Percentiles rank a stretch among this genome's conserved stretches.
Evolutionary conservation across 2,888 invertebrate species (phyloP).

Genomic region (Eupithecia subfuscata): DNA sequence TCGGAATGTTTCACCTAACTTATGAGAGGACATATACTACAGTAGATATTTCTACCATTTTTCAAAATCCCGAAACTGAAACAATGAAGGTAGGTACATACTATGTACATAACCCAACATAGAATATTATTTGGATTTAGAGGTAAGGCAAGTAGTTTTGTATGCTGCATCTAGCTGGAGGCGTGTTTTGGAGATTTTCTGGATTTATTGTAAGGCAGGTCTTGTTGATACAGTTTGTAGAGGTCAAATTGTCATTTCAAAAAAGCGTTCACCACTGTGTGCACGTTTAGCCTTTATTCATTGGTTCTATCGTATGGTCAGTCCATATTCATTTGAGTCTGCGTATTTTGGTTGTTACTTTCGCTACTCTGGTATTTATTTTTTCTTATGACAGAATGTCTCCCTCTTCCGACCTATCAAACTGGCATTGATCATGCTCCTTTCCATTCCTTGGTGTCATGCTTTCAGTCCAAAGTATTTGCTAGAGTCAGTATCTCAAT

Average conservation of each 20-base stretch:
- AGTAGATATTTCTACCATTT: constrained; percentile 49
- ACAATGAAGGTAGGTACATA: constrained; percentile 43
- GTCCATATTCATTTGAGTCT: no score
- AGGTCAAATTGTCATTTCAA: neutral
- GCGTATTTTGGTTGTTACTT: no score
- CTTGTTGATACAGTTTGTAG: neutral
- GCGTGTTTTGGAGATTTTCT: neutral
- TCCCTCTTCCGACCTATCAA: no score
- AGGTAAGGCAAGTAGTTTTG: neutral
- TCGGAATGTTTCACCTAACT: constrained; percentile 47
- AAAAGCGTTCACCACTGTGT: neutral
- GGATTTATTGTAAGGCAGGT: neutral
- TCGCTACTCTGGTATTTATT: no score
- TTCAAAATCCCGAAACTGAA: constrained; percentile 31
- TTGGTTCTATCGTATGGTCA: neutral
- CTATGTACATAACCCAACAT: neutral
- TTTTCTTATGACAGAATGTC: no score
- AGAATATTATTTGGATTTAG: neutral
- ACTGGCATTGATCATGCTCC: no score
- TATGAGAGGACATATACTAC: constrained; percentile 43
- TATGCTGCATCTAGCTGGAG: neutral
- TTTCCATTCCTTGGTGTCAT: no score
- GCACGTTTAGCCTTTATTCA: neutral
- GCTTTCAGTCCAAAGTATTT: no score
- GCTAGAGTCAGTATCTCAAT: no score